phyloP scores from a whole-genome alignment of 2,888 invertebrate species.

The Electrophaes corylata region DNA sequence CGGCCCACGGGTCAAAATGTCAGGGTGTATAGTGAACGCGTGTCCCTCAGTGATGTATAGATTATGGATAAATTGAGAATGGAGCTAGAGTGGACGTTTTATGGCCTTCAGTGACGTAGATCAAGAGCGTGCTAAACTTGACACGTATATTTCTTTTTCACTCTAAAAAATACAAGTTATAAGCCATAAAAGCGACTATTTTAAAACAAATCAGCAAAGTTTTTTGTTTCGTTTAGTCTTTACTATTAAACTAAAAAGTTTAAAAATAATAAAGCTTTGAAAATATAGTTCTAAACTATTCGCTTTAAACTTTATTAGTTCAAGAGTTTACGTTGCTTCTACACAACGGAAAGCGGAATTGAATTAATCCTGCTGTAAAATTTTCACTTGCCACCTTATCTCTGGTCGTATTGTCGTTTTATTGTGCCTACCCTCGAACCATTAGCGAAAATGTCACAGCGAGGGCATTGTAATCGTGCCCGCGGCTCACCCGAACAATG shows the following conservation, averaged over 20 bases:
- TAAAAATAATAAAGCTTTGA: constrained; percentile 3
- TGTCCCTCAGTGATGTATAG: constrained; percentile 47
- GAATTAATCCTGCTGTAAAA: constrained; percentile 81
- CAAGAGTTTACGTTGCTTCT: constrained; percentile 36
- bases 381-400: constrained; percentile 83
- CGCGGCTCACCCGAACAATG: constrained; percentile 78
- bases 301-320: constrained; percentile 29
- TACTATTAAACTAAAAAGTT: not conserved
- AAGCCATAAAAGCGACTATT: not conserved
- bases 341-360: constrained; percentile 57
- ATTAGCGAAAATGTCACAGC: constrained; percentile 84
- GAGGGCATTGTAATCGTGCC: constrained; percentile 79
- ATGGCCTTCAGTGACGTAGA: constrained; percentile 30
- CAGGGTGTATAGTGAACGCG: constrained; percentile 55
- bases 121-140: constrained; percentile 20
- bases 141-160: not conserved
- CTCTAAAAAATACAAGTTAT: not conserved
- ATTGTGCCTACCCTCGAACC: constrained; percentile 83
- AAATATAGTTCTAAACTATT: constrained; percentile 12
- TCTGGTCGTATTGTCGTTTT: constrained; percentile 82
- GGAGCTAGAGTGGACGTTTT: constrained; percentile 34
- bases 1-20: constrained; percentile 67
- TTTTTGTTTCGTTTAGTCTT: not conserved
- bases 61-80: constrained; percentile 42
- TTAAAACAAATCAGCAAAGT: not conserved